A percentile compares a stretch with the other conserved stretches of the same genome.
Conservation (phyloP, 1,140 invertebrate species). For the Diabrotica undecimpunctata region DNA sequence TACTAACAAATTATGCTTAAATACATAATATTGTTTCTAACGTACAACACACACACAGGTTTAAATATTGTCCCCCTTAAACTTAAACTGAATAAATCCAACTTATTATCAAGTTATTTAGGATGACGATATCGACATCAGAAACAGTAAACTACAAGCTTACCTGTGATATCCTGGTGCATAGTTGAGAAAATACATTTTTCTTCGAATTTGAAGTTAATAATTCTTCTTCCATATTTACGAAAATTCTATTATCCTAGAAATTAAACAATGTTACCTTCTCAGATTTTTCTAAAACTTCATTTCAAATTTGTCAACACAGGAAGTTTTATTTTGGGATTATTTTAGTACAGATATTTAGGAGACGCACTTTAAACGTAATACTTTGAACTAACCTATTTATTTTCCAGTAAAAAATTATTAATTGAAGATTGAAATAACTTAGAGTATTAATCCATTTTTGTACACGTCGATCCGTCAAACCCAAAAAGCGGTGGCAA, state of each 20-base stretch:
- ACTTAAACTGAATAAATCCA: too few species aligned
- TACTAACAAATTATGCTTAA: too few species aligned
- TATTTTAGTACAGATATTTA: neutral
- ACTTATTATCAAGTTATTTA: too few species aligned
- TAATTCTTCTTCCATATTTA: conserved; percentile 58
- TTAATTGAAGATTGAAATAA: neutral
- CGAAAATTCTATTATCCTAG: conserved; percentile 9
- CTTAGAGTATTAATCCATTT: conserved; percentile 7
- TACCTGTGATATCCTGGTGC: conserved; percentile 58
- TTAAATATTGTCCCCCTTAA: too few species aligned
- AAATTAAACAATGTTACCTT: neutral
- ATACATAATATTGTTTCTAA: too few species aligned
- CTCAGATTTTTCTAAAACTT: neutral
- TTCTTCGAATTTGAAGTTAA: conserved; percentile 45
- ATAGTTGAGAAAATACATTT: conserved; percentile 55
- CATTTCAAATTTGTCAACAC: neutral
- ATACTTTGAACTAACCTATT: conserved; percentile 4
- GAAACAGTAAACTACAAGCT: conserved; percentile 2
- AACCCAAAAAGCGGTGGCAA: neutral
- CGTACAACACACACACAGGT: too few species aligned
- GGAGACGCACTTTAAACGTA: neutral
- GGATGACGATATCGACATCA: too few species aligned
- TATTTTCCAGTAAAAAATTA: neutral
- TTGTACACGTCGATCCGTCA: conserved; percentile 14
- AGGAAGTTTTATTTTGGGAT: neutral